phyloP scores from a whole-genome alignment of 2,797 vertebrate genomes.

The Rhinogobio ventralis region DNA sequence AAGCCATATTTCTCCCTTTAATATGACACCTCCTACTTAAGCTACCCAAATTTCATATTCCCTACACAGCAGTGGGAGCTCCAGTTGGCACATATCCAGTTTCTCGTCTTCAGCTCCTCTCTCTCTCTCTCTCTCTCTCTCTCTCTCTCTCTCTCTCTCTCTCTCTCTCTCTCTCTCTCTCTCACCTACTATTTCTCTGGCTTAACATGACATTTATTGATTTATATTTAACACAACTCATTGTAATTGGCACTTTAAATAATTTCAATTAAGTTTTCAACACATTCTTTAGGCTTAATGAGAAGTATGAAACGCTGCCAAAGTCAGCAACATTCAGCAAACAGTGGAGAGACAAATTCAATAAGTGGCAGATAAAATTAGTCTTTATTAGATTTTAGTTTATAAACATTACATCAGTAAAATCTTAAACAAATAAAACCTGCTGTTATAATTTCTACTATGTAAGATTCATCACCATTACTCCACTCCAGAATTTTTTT shows the following conservation, averaged over 20 bases:
- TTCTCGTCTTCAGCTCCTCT: conserved; percentile 13
- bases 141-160: too few species aligned
- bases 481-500: not conserved
- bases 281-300: conserved; percentile 23
- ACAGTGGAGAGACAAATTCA: conserved; percentile 10
- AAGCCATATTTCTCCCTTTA: conserved; percentile 36
- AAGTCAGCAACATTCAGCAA: conserved; percentile 12
- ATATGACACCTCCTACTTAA: conserved; percentile 44
- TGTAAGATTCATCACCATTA: not conserved
- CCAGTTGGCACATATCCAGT: conserved; percentile 22
- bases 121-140: conserved; percentile 4
- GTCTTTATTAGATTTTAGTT: conserved; percentile 7
- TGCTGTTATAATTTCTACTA: not conserved
- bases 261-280: conserved; percentile 28
- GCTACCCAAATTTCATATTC: conserved; percentile 29
- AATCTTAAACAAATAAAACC: not conserved
- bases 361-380: not conserved
- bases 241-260: conserved; percentile 49
- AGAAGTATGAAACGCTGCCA: conserved; percentile 1
- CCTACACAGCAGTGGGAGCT: conserved; percentile 22
- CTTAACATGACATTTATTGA: conserved; percentile 33
- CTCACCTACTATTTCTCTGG: conserved; percentile 19
- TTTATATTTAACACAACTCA: conserved; percentile 45
- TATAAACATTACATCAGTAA: conserved; percentile 16
- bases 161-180: too few species aligned